Percentiles rank a stretch among this genome's conserved stretches.
Conservation (phyloP, 2,888 invertebrate species). For the Chloroclysta siterata region DNA sequence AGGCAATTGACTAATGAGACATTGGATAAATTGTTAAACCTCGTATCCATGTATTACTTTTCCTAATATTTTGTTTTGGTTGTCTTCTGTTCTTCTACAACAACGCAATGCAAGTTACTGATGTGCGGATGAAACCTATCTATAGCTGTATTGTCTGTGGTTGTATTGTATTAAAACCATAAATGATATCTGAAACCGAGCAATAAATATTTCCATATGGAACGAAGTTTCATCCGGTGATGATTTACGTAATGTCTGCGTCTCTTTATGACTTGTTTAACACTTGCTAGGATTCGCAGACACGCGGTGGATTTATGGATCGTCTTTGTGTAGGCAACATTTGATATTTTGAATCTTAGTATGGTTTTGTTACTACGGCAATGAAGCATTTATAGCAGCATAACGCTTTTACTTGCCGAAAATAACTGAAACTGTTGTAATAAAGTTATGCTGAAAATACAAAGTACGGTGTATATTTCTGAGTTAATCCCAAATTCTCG, state of each 20-base stretch:
- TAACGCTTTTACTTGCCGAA: not conserved
- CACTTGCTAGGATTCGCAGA: constrained; percentile 23
- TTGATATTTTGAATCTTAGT: constrained; percentile 11
- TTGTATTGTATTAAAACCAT: constrained; percentile 1
- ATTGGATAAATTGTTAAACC: not conserved
- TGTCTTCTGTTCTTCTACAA: too few species aligned
- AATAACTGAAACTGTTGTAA: not conserved
- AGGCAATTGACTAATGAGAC: not conserved
- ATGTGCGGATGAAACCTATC: too few species aligned
- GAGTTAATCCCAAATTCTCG: constrained; percentile 13
- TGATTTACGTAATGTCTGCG: constrained; percentile 20
- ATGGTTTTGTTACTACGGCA: constrained; percentile 3
- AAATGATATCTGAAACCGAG: constrained; percentile 2
- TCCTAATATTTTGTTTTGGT: too few species aligned
- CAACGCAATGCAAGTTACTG: too few species aligned
- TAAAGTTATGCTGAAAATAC: not conserved
- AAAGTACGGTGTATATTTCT: not conserved
- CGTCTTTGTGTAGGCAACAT: constrained; percentile 4
- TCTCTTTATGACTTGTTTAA: constrained; percentile 22
- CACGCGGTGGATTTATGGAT: constrained; percentile 18
- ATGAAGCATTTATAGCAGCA: constrained; percentile 3
- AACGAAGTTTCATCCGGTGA: constrained; percentile 7
- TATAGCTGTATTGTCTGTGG: not conserved
- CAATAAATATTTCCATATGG: constrained; percentile 20
- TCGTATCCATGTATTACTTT: too few species aligned